Conservation (phyloP, 2,888 invertebrate genomes). For the Nysson spinosus region DNA sequence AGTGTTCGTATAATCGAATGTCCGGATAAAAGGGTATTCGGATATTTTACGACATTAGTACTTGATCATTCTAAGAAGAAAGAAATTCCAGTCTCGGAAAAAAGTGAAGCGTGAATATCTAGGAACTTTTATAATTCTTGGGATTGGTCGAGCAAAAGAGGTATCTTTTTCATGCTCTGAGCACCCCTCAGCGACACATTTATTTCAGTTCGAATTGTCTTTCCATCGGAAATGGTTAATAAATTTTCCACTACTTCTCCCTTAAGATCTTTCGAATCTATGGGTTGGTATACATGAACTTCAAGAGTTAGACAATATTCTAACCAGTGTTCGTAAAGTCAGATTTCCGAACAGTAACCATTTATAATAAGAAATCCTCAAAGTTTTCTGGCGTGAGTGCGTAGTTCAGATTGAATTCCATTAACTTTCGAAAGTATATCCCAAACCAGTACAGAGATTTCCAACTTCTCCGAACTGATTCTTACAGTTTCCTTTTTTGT, state of each 20-base stretch:
- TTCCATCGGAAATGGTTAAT: constrained; percentile 17
- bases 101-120: too few relatives aligned
- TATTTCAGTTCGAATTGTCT: constrained; percentile 6
- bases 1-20: too few relatives aligned
- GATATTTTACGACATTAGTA: too few relatives aligned
- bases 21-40: too few relatives aligned
- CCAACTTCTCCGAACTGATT: constrained; percentile 20
- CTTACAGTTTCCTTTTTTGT: too few relatives aligned
- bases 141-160: too few relatives aligned
- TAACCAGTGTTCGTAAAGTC: constrained; percentile 30
- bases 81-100: too few relatives aligned
- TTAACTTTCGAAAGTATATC: constrained; percentile 51
- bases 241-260: constrained; percentile 12
- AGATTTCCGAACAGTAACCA: constrained; percentile 46
- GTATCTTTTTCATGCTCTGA: too few relatives aligned
- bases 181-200: too few relatives aligned
- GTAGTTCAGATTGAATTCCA: constrained; percentile 52
- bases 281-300: constrained; percentile 17
- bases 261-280: constrained; percentile 24
- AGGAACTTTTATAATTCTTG: too few relatives aligned
- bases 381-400: constrained; percentile 27
- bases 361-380: constrained; percentile 31
- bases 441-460: constrained; percentile 25
- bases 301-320: constrained; percentile 18
- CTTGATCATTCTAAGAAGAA: too few relatives aligned